Conservation (phyloP, 1,140 invertebrate genomes). For the Camponotus pennsylvanicus region DNA sequence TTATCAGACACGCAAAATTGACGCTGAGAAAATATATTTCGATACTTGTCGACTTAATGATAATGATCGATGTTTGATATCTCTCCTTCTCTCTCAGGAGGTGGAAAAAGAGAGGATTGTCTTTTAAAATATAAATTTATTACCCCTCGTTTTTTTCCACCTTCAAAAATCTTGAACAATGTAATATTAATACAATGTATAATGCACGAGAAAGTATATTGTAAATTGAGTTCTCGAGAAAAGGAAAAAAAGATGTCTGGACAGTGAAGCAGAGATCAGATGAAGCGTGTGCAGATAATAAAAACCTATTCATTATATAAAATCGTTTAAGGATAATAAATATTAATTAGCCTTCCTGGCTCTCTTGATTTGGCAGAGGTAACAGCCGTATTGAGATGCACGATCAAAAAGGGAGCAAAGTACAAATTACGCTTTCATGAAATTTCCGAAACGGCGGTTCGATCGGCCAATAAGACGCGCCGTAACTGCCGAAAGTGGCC, state of each 20-base stretch:
- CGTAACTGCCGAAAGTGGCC: no score
- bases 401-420: neutral
- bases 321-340: conserved; percentile 16
- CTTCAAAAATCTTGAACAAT: neutral
- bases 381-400: neutral
- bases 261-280: no score
- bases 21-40: neutral
- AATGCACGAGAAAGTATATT: neutral
- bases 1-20: conserved; percentile 35
- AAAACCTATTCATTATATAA: neutral
- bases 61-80: neutral
- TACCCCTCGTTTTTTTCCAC: neutral
- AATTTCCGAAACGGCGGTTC: neutral
- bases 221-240: neutral
- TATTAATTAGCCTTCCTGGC: conserved; percentile 1
- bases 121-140: neutral
- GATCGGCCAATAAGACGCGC: neutral
- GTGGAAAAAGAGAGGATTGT: neutral
- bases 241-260: neutral
- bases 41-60: neutral
- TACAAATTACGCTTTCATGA: conserved; percentile 10
- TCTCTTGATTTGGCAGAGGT: neutral
- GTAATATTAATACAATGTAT: conserved; percentile 14
- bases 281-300: neutral
- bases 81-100: neutral